Evolutionary conservation across 2,113 vertebrate genomes (phyloP).

Genomic region (Rhineura floridana): DNA sequence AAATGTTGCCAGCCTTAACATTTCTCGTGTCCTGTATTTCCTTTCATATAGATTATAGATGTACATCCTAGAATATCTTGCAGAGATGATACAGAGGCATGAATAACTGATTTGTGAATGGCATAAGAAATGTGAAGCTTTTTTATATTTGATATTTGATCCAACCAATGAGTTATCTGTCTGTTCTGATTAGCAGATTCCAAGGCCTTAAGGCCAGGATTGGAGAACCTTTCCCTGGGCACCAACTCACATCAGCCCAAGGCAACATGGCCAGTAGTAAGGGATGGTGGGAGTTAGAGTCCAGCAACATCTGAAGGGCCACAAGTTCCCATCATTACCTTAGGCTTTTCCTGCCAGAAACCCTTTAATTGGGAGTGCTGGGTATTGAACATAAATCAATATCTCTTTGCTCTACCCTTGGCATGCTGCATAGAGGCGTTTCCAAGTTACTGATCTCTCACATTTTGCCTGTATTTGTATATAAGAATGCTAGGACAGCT

Average conservation of each 20-base stretch:
- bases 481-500: background rate
- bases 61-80: background rate
- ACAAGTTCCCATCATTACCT: background rate
- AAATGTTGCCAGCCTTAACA: background rate
- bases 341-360: background rate
- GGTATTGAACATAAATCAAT: too few relatives aligned
- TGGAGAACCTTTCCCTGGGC: too few relatives aligned
- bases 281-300: too few relatives aligned
- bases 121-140: background rate
- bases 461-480: background rate
- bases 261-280: too few relatives aligned
- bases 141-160: background rate
- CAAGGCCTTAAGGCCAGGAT: background rate
- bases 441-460: background rate
- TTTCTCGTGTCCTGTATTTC: background rate
- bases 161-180: too few relatives aligned
- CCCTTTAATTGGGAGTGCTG: background rate
- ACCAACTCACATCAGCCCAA: too few relatives aligned
- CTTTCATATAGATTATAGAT: background rate
- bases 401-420: too few relatives aligned
- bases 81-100: background rate
- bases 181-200: background rate
- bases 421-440: background rate
- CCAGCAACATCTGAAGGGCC: too few relatives aligned
- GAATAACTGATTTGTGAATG: background rate